A percentile compares a stretch with the other conserved stretches of the same genome.
Evolutionary conservation across 2,888 invertebrate genomes (phyloP).

Genomic region (Palloptera scutellata): DNA sequence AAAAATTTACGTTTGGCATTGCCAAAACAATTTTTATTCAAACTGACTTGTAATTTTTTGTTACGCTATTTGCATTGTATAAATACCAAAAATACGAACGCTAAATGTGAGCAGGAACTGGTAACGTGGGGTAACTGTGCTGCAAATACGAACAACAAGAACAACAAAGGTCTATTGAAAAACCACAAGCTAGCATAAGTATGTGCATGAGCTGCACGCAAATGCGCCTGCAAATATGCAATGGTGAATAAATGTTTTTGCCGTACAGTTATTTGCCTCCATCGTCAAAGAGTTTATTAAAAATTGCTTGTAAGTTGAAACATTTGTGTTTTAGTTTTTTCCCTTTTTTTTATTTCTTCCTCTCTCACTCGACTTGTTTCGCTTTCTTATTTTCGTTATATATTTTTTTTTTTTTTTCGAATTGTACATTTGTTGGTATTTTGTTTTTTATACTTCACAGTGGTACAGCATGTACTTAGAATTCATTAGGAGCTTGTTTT

Average conservation of each 20-base stretch:
- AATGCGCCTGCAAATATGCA: slow-evolving; percentile 34
- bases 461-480: slow-evolving; percentile 22
- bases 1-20: slow-evolving; percentile 1
- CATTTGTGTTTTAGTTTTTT: slow-evolving; percentile 28
- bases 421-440: background rate
- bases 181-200: slow-evolving; percentile 18
- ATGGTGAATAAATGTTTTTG: slow-evolving; percentile 3
- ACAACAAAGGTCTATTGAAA: background rate
- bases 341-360: background rate
- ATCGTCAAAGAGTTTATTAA: slow-evolving; percentile 29
- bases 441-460: background rate
- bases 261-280: too few species aligned
- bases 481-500: slow-evolving; percentile 30
- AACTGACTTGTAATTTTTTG: background rate
- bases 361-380: background rate
- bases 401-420: slow-evolving; percentile 3
- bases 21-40: background rate
- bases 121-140: too few species aligned
- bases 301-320: slow-evolving; percentile 27
- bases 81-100: too few species aligned
- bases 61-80: too few species aligned
- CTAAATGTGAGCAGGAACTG: too few species aligned
- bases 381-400: background rate
- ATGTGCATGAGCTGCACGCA: slow-evolving; percentile 25
- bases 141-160: too few species aligned